Evolutionary conservation across 2,113 vertebrate species (phyloP).

Genomic region (Trichechus manatus): DNA sequence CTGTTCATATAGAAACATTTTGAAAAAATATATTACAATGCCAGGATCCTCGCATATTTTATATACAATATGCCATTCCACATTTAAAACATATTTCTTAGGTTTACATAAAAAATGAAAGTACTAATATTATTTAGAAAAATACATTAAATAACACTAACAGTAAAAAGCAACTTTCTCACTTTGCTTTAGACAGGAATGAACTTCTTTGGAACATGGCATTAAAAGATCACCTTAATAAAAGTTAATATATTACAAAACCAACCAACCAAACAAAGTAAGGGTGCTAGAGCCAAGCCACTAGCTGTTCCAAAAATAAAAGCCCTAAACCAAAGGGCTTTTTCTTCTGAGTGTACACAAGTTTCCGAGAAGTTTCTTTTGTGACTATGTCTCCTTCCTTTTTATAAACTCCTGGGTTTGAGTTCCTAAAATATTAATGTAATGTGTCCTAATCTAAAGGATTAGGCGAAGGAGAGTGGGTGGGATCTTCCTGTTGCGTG

Average conservation of each 20-base stretch:
- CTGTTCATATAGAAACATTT: slow-evolving; percentile 83
- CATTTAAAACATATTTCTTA: slow-evolving; percentile 85
- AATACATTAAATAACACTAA: slow-evolving; percentile 83
- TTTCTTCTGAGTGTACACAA: neutral
- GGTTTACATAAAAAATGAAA: slow-evolving; percentile 85
- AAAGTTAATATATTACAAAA: slow-evolving; percentile 79
- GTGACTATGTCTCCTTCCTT: slow-evolving; percentile 28
- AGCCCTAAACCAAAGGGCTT: slow-evolving; percentile 36
- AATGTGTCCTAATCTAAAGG: slow-evolving; percentile 70
- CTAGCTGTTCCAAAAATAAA: slow-evolving; percentile 63
- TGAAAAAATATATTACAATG: slow-evolving; percentile 86
- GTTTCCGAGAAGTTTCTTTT: slow-evolving; percentile 55
- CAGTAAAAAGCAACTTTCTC: slow-evolving; percentile 74
- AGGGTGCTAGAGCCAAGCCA: slow-evolving; percentile 62
- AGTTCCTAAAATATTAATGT: slow-evolving; percentile 69
- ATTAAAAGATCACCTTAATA: slow-evolving; percentile 68
- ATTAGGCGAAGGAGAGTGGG: neutral
- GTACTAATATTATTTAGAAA: slow-evolving; percentile 88
- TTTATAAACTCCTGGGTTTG: slow-evolving; percentile 43
- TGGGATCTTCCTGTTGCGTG: slow-evolving; percentile 37
- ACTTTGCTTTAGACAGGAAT: slow-evolving; percentile 88
- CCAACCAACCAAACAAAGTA: neutral
- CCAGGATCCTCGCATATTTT: slow-evolving; percentile 78
- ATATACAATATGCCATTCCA: slow-evolving; percentile 86
- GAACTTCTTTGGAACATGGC: slow-evolving; percentile 81